These are phyloP conservation scores for Leptonema lineaticorne DNA, from an alignment of 1,140 invertebrate genomes.

Conservation along the genomic window DNA sequence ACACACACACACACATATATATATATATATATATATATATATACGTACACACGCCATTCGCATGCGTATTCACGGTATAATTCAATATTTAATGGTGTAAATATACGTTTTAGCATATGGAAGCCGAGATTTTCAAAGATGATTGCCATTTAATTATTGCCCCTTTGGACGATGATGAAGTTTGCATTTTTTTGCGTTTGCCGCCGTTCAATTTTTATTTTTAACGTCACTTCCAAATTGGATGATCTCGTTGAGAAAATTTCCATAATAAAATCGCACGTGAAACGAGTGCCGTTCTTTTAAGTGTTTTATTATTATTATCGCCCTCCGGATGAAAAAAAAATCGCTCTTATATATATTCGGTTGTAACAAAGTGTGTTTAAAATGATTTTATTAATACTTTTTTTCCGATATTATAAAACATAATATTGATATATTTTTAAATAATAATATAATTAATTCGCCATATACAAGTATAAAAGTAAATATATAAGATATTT, in stretches of 20 bases:
- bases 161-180: neutral
- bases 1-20: too few species aligned
- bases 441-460: neutral
- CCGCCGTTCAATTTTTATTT: neutral
- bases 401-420: neutral
- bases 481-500: too few species aligned
- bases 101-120: neutral
- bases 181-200: neutral
- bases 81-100: too few species aligned
- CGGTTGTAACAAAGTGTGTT: neutral
- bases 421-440: neutral
- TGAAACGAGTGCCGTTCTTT: too few species aligned
- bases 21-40: too few species aligned
- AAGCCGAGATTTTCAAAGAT: neutral
- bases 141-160: neutral
- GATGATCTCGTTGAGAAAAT: neutral
- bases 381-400: neutral
- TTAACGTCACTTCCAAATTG: neutral
- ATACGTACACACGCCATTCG: too few species aligned
- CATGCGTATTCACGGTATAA: too few species aligned
- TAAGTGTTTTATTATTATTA: neutral
- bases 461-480: too few species aligned
- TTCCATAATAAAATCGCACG: neutral
- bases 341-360: neutral
- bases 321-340: neutral